Base-by-base conservation (phyloP, 1,140 invertebrate species). In the Orussus abietinus region DNA sequence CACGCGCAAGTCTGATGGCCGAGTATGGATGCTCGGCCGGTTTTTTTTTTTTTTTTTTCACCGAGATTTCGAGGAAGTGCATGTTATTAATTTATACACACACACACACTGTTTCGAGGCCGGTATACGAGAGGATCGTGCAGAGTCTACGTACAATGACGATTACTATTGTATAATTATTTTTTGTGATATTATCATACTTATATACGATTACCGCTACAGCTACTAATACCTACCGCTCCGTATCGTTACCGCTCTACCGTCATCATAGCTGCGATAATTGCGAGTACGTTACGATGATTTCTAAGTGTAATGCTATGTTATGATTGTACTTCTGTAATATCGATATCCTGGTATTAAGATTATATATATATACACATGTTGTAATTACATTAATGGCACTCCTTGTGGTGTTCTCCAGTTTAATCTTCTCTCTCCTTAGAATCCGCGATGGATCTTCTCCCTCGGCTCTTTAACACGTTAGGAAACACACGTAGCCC, bases 121-220 rank as follows among this genome's bases (percentile, higher is more conserved):
- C 21, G 34, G 15, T 7, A 36, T 36, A 36, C 21, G 13, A 36
- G 15, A 15, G 2, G 21, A 36, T 36, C 14, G 21, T 36, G 21
- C 34, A 20, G 34, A 36, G 21, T 36, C 34, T 36, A 36, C 9
- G 18, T 36, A 36, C 34, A 36, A 36, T 36, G 21, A 17, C 12
- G 17, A 36, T 36, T 52, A 49, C 42, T 55, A 62, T 60, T 42
- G 40, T 62, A 47, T 58, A 58, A 62, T 40, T 38, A 54, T 60
- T 62, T 53, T 56, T 64, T 65, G 62, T 65, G 62, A 65, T 65
- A 63, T 52, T 64, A 64, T 56, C 50, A 52, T 62, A 57, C 42
- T 50, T 45, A 34, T 35, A 7, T 25, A 7, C 6, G 11, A 43
- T 47, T 42, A 47, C 51, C 47, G 47, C 52, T 59, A 55, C 18